A percentile compares a stretch with the other conserved stretches of the same genome.
Conservation (phyloP, 2,888 invertebrate species). For the Sinelater perroti region DNA sequence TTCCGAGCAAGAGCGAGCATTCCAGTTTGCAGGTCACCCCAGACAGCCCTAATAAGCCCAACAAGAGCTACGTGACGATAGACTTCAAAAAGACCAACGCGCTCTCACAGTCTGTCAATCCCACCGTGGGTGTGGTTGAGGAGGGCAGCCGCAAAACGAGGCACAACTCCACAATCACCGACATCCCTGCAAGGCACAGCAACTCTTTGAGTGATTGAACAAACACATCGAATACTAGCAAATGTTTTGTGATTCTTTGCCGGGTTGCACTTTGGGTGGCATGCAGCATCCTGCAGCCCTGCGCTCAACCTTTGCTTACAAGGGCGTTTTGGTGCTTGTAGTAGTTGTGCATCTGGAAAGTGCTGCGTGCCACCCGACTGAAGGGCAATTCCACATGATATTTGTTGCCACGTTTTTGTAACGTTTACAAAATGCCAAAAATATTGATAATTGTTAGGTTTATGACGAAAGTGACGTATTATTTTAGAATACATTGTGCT, state of each 20-base stretch:
- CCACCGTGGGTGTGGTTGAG: slow-evolving; percentile 66
- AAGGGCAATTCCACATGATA: slow-evolving; percentile 33
- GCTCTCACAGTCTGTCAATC: slow-evolving; percentile 81
- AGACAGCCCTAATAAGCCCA: slow-evolving; percentile 63
- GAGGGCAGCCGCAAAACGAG: slow-evolving; percentile 82
- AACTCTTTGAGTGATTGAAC: slow-evolving; percentile 68
- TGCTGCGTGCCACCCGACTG: slow-evolving; percentile 33
- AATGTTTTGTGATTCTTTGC: slow-evolving; percentile 26
- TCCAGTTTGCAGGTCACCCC: slow-evolving; percentile 53
- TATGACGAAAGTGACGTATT: slow-evolving; percentile 45
- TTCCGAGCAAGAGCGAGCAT: slow-evolving; percentile 63
- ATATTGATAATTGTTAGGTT: slow-evolving; percentile 50
- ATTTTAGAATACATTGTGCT: slow-evolving; percentile 46
- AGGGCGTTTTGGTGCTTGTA: slow-evolving; percentile 4
- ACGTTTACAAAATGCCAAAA: slow-evolving; percentile 53
- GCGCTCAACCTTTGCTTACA: no score
- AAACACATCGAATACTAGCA: slow-evolving; percentile 33
- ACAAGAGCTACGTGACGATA: slow-evolving; percentile 85
- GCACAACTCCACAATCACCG: slow-evolving; percentile 78
- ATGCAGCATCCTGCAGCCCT: slow-evolving; percentile 7
- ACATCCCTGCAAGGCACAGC: slow-evolving; percentile 67
- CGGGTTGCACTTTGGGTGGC: slow-evolving; percentile 14
- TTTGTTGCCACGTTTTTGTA: slow-evolving; percentile 40
- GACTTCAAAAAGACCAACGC: slow-evolving; percentile 95
- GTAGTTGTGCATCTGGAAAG: not conserved